Base-by-base conservation (phyloP, 2,113 vertebrate genomes). In the Aspidoscelis tigris region DNA sequence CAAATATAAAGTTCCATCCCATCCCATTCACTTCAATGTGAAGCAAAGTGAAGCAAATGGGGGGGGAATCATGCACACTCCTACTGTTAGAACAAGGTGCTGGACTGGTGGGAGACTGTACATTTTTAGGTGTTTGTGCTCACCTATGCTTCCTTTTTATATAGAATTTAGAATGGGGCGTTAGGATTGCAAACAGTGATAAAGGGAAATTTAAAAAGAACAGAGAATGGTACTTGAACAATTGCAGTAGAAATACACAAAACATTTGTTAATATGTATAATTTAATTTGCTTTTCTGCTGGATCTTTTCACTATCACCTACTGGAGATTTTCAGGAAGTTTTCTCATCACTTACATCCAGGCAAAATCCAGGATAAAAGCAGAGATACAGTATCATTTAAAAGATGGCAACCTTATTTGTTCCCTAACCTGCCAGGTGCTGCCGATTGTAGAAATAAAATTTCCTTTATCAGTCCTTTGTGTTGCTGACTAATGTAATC, bases 401-500 rank as follows among this genome's bases (percentile, higher is more conserved):
- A 69, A 70, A 50, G 14, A 65, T 47, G 53, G 33, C 20, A 61
- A 4, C 69, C n/a, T 39, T 12, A 39, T 11, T 50, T 74, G 41
- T 78, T 41, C 66, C 2, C 39, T 41, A 43, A 24, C 58, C 39
- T 65, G 39, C 58, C 10, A 78, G 10, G 18, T 10, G n/a, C 5
- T 10, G n/a, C 5, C 22, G 44, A 2, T 79, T 12, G 41, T 18
- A 47, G 77, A 26, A 44, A 65, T 64, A 66, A 47, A 47, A 47
- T 68, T 24, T 47, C 43, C 26, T 22, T 61, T 43, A 18, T 33
- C 6, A 26, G 18, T 43, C 33, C 50, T 78, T 39, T 24, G 22
- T 21, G n/a, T 73, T 2, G 0, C 1, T 7, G 1, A 0, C 24
- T 24, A 16, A 21, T 5, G 47, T 53, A 78, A 78, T 82, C 55